Evolutionary conservation across 2,888 invertebrate species (phyloP).

Genomic region (Dichetophora obliterata): DNA sequence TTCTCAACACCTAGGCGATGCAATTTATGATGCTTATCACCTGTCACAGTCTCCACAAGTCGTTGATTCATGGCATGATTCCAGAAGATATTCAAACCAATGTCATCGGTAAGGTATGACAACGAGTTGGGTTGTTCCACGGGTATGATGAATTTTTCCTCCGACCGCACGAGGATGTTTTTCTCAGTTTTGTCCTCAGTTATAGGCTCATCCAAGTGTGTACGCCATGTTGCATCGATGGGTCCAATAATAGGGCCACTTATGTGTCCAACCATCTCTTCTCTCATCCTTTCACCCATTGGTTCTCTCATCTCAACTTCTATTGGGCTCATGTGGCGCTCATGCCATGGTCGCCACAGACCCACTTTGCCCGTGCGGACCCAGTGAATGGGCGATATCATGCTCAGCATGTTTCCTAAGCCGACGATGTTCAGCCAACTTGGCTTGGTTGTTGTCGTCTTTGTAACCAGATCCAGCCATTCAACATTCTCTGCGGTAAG

Average conservation of each 20-base stretch:
- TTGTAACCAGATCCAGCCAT: slow-evolving; percentile 51
- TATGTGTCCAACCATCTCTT: background rate
- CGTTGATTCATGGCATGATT: slow-evolving; percentile 50
- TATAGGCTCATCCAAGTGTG: background rate
- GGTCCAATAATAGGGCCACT: background rate
- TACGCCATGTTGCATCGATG: background rate
- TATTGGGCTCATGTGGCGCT: slow-evolving; percentile 24
- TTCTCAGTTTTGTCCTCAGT: background rate
- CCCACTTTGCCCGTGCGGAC: slow-evolving; percentile 24
- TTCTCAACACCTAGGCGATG: background rate
- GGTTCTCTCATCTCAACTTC: background rate
- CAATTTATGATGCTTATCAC: background rate
- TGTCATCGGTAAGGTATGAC: slow-evolving; percentile 48
- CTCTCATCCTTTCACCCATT: background rate
- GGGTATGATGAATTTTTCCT: slow-evolving; percentile 39
- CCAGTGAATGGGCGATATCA: slow-evolving; percentile 6
- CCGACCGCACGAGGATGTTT: background rate
- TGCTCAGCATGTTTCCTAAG: slow-evolving; percentile 16
- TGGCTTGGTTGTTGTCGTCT: slow-evolving; percentile 18
- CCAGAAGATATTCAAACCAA: slow-evolving; percentile 55
- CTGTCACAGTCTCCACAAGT: slow-evolving; percentile 42
- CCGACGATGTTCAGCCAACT: slow-evolving; percentile 38
- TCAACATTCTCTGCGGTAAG: slow-evolving; percentile 48
- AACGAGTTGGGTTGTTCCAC: slow-evolving; percentile 36
- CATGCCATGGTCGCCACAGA: slow-evolving; percentile 28